Conservation (phyloP, 92 coral and sea anemone genomes). For the Blastomussa wellsi region DNA sequence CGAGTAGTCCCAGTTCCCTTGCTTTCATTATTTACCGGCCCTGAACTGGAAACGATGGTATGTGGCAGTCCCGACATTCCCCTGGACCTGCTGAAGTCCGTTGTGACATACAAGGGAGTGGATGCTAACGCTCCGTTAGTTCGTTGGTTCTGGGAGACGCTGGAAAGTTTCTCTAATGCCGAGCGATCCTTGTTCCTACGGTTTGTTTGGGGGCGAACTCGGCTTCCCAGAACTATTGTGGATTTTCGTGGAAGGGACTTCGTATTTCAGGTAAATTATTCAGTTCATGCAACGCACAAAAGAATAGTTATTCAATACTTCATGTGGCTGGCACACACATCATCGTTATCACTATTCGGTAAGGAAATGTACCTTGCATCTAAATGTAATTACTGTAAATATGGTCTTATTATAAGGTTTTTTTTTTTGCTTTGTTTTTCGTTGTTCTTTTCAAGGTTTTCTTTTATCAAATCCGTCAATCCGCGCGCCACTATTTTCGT, state of each 20-base stretch:
- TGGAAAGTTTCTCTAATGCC: slow-evolving; percentile 94
- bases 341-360: no score
- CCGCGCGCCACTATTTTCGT: no score
- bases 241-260: slow-evolving; percentile 99
- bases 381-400: no score
- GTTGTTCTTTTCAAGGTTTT: no score
- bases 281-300: background rate
- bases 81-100: slow-evolving; percentile 91
- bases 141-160: slow-evolving; percentile 99
- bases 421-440: no score
- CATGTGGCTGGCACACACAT: no score
- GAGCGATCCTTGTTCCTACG: slow-evolving; percentile 96
- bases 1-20: slow-evolving; percentile 96
- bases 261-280: slow-evolving; percentile 85
- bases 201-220: slow-evolving; percentile 98
- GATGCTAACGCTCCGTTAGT: slow-evolving; percentile 88
- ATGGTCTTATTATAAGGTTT: no score
- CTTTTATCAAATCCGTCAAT: no score
- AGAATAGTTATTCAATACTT: no score
- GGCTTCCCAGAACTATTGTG: slow-evolving; percentile 97
- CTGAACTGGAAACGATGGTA: slow-evolving; percentile 96
- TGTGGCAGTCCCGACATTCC: slow-evolving; percentile 99
- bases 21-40: slow-evolving; percentile 94
- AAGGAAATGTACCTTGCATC: no score
- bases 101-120: slow-evolving; percentile 94